These are phyloP conservation scores for Masticophis lateralis DNA, from an alignment of 2,797 vertebrate genomes.

Conservation along the genomic window DNA sequence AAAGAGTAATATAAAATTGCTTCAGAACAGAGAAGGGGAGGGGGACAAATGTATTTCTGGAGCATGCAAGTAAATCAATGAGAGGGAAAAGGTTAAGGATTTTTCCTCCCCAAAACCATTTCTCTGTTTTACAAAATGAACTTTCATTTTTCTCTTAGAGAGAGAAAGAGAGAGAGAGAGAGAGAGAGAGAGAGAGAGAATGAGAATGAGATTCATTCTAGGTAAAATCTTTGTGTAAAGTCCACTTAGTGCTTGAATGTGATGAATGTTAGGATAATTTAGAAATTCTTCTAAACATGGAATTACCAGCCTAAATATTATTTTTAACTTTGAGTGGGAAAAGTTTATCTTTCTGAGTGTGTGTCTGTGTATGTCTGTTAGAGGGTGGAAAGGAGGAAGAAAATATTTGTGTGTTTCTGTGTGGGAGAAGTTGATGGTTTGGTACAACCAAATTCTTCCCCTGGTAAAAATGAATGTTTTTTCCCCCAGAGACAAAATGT, in stretches of 20 bases:
- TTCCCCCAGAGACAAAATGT: constrained; percentile 6
- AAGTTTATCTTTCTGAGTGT: constrained; percentile 38
- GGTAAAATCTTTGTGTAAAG: neutral
- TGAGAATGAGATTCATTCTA: neutral
- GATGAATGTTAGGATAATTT: constrained; percentile 47
- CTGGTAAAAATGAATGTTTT: constrained; percentile 5
- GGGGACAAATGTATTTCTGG: neutral
- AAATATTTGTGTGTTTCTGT: neutral
- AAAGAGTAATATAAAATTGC: neutral
- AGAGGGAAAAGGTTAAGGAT: neutral
- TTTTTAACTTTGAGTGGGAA: constrained; percentile 25
- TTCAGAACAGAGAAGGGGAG: neutral
- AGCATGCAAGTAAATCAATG: neutral
- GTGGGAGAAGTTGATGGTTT: constrained; percentile 18
- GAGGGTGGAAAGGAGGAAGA: neutral
- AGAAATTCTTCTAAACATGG: constrained; percentile 55
- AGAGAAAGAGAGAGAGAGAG: too few relatives aligned
- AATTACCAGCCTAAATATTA: constrained; percentile 55
- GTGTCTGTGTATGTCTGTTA: neutral
- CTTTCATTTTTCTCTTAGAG: neutral
- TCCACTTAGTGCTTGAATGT: neutral
- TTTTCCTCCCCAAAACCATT: neutral
- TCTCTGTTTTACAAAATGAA: neutral
- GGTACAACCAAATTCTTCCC: constrained; percentile 16
- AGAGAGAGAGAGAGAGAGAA: too few relatives aligned